Evolutionary conservation across 2,797 vertebrate genomes (phyloP).

Genomic region (Cyclura pinguis): DNA sequence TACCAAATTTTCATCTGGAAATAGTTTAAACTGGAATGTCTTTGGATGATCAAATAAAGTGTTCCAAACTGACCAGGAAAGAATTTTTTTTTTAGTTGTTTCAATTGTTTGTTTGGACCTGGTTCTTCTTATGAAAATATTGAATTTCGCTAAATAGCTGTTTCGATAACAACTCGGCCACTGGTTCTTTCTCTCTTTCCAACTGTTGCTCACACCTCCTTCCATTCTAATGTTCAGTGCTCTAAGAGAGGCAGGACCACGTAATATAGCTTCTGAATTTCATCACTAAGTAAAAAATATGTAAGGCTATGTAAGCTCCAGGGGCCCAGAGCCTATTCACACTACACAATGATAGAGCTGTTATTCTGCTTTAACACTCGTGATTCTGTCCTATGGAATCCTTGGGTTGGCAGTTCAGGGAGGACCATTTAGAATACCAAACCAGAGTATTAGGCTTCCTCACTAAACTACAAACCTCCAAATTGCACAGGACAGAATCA

Average conservation of each 20-base stretch:
- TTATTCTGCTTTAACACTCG: too few relatives aligned
- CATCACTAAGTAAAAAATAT: too few relatives aligned
- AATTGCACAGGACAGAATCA: too few relatives aligned
- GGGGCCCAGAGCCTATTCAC: too few relatives aligned
- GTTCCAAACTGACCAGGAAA: neutral
- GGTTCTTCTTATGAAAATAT: neutral
- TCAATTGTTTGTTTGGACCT: neutral
- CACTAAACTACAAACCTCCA: too few relatives aligned
- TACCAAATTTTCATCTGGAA: conserved; percentile 29
- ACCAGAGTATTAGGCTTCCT: too few relatives aligned
- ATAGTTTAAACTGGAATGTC: conserved; percentile 34
- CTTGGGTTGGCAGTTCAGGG: too few relatives aligned
- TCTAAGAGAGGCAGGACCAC: neutral
- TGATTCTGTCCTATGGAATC: too few relatives aligned
- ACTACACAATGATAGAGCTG: too few relatives aligned
- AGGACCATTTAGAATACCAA: too few relatives aligned
- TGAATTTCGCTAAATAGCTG: neutral
- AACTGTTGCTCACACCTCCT: neutral
- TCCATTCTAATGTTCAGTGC: neutral
- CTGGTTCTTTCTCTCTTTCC: neutral
- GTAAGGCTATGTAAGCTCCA: too few relatives aligned
- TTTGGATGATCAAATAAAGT: conserved; percentile 21
- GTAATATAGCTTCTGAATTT: neutral
- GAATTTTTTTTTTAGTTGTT: neutral
- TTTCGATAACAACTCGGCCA: neutral